Evolutionary conservation across 2,888 invertebrate species (phyloP), one percentile per base, ranked within the genome.

Genomic region (Lasioglossum pauxillum): DNA sequence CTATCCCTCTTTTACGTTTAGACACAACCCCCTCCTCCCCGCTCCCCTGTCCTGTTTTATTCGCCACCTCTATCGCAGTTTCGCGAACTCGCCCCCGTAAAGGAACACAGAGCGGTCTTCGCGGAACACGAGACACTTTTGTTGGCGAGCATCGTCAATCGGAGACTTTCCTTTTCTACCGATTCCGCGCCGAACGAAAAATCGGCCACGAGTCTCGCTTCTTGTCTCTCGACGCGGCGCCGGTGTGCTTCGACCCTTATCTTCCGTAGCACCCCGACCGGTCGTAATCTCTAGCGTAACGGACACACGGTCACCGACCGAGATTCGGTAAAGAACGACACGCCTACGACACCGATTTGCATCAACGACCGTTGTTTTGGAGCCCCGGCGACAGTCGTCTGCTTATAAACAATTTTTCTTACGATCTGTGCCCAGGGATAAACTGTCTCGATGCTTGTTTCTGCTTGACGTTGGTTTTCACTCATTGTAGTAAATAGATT

Each of bases 331-430:
- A 49, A 74, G 78, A 78, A 67, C 53, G 72, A 83, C 31, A 64
- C 82, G 82, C 79, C 82, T 69, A 83, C 79, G 74, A n/a, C 1
- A n/a, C 49, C 31, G 44, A 67, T 69, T 80, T 57, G 49, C 57
- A 10, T 31, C 44, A 7, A 38, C 16, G 74, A 27, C 35, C 46
- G 75, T 38, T 49, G 31, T 44, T 77, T 64, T 16, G 19, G 60
- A 23, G 38, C 16, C 27, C 31, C 31, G 64, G 64, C 64, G 64
- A 64, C 64, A 64, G 31, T 31, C 64, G 64, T 64, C 64, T 31
- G 64, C 75, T 49, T 31, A 60, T 74, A 46, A 19, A 31, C 77
- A 31, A 71, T 71, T 35, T 64, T 64, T 64, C 64, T 64, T 27
- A 35, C 31, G 64, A 35, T 7, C 31, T 2, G 7, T 31, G 2